Evolutionary conservation across 2,113 vertebrate genomes (phyloP).

Genomic region (Podarcis raffonei): DNA sequence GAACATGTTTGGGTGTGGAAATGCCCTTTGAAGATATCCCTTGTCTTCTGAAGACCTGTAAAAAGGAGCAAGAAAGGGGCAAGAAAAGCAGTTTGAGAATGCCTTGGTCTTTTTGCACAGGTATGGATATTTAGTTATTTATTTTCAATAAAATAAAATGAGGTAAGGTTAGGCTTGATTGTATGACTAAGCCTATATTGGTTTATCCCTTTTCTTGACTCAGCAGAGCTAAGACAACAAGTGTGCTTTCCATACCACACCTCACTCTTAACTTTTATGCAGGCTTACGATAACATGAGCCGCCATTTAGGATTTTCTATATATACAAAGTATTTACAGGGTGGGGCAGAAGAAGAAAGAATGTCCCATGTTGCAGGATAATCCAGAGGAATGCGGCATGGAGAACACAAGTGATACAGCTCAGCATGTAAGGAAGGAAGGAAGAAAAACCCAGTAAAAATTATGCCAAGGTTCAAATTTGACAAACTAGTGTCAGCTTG

Average conservation of each 20-base stretch:
- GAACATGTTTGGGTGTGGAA: constrained; percentile 15
- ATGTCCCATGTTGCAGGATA: constrained; percentile 39
- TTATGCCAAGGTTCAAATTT: constrained; percentile 17
- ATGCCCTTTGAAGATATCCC: constrained; percentile 39
- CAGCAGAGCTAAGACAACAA: neutral
- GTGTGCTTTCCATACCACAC: neutral
- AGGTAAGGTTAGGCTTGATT: neutral
- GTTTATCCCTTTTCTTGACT: fast-evolving
- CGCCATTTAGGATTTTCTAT: constrained; percentile 1
- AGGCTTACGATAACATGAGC: neutral
- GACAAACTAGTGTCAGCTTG: constrained; percentile 36
- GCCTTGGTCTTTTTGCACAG: neutral
- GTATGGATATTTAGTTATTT: neutral
- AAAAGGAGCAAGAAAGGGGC: neutral
- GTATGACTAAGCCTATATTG: neutral
- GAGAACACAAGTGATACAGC: constrained; percentile 42
- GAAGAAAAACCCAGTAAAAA: constrained; percentile 20
- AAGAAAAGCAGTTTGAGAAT: neutral
- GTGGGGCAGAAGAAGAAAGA: constrained; percentile 17
- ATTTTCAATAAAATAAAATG: neutral
- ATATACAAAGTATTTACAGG: too few species aligned
- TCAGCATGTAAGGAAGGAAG: constrained; percentile 27
- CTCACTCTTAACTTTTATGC: neutral
- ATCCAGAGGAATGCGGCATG: constrained; percentile 18
- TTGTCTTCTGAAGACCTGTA: constrained; percentile 39